These are phyloP conservation scores for Coreoperca whiteheadi DNA, from an alignment of 2,113 vertebrate genomes.

Conservation along the genomic window DNA sequence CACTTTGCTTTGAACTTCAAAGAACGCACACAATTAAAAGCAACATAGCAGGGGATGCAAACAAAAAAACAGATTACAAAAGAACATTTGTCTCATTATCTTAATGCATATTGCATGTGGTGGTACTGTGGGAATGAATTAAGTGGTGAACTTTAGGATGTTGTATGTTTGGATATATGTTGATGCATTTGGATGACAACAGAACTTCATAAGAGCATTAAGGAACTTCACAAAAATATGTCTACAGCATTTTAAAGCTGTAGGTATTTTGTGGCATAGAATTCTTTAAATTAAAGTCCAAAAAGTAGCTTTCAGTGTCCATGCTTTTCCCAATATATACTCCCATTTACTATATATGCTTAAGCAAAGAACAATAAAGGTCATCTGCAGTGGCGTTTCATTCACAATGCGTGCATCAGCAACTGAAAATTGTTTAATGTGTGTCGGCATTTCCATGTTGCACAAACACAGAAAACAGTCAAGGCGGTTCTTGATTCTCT, in stretches of 20 bases:
- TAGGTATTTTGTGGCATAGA: background rate
- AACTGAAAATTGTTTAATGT: background rate
- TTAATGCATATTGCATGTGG: constrained; percentile 70
- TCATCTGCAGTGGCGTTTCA: background rate
- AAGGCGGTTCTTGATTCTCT: background rate
- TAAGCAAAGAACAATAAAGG: background rate
- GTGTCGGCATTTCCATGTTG: background rate
- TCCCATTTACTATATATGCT: background rate
- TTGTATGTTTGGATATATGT: constrained; percentile 14
- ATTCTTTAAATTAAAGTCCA: background rate
- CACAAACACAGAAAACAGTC: background rate
- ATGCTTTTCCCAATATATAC: background rate
- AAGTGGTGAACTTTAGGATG: constrained; percentile 48
- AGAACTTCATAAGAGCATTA: constrained; percentile 17
- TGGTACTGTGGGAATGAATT: constrained; percentile 54
- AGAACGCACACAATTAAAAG: constrained; percentile 84
- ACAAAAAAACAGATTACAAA: constrained; percentile 73
- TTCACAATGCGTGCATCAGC: background rate
- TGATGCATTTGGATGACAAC: constrained; percentile 4
- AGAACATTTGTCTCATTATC: constrained; percentile 78
- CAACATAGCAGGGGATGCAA: constrained; percentile 71
- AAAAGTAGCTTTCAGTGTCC: background rate
- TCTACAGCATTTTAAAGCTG: background rate
- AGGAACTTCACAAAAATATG: constrained; percentile 17
- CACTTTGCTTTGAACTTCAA: constrained; percentile 87